These are phyloP conservation scores for Polypedilum vanderplanki DNA, from an alignment of 1,140 invertebrate genomes.

Conservation along the genomic window DNA sequence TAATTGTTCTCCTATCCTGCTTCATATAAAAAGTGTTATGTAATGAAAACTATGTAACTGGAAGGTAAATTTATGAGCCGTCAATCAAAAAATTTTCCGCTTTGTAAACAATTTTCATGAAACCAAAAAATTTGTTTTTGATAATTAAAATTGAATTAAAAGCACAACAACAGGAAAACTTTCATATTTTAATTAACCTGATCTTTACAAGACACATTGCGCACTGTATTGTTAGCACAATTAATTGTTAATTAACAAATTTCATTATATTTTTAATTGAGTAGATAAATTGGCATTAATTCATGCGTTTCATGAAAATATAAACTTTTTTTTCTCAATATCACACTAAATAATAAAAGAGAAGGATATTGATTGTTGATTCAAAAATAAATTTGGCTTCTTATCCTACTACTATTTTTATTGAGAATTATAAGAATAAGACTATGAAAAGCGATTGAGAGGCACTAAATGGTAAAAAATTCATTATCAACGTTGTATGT, in stretches of 20 bases:
- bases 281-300: slow-evolving; percentile 10
- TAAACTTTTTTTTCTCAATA: not conserved
- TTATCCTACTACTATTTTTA: not conserved
- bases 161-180: not conserved
- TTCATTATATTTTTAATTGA: not conserved
- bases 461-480: slow-evolving; percentile 1
- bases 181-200: not conserved
- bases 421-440: not conserved
- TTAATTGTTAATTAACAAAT: slow-evolving; percentile 12
- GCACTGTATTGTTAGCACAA: not conserved
- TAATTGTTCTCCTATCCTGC: not conserved
- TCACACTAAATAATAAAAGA: not conserved
- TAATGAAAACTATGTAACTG: not conserved
- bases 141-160: slow-evolving; percentile 7
- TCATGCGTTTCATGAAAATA: not conserved
- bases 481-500: not conserved
- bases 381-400: not conserved
- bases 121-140: not conserved
- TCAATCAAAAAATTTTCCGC: not conserved
- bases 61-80: not conserved
- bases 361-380: not conserved
- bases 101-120: not conserved
- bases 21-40: no score
- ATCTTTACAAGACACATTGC: slow-evolving; percentile 1
- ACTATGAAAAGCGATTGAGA: slow-evolving; percentile 2